Percentiles rank a stretch among this genome's conserved stretches.
phyloP scores from a whole-genome alignment of 2,797 vertebrate species.

The Coilia nasus region DNA sequence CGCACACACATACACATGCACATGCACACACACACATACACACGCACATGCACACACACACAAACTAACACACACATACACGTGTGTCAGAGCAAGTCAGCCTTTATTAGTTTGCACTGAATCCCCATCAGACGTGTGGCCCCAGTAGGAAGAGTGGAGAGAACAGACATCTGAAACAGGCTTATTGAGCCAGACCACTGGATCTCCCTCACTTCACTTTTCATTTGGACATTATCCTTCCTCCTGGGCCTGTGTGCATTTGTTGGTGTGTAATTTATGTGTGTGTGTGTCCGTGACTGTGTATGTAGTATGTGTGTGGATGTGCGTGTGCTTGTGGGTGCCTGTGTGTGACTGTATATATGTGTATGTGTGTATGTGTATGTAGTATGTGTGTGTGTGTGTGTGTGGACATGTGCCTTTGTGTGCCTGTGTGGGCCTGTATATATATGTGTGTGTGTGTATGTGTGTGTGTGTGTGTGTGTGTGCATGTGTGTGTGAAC shows the following conservation, averaged over 20 bases:
- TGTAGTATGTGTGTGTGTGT: background rate
- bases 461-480: background rate
- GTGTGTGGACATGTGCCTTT: background rate
- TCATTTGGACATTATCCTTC: constrained; percentile 1
- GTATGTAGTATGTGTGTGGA: background rate
- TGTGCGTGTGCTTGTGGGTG: background rate
- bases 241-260: background rate
- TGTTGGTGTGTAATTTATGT: background rate
- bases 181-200: constrained; percentile 37
- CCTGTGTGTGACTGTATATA: background rate
- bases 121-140: constrained; percentile 3
- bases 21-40: background rate
- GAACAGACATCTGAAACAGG: constrained; percentile 8
- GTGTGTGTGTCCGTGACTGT: background rate
- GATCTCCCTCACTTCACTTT: constrained; percentile 27
- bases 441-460: background rate
- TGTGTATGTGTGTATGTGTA: background rate
- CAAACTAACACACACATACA: background rate
- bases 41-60: background rate
- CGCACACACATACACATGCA: background rate
- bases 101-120: constrained; percentile 12
- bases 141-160: constrained; percentile 24
- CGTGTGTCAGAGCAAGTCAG: background rate
- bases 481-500: background rate
- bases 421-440: background rate